Percentiles rank a stretch among this genome's conserved stretches.
Evolutionary conservation across 1,140 invertebrate species (phyloP).

Genomic region (Campoletis sonorensis): DNA sequence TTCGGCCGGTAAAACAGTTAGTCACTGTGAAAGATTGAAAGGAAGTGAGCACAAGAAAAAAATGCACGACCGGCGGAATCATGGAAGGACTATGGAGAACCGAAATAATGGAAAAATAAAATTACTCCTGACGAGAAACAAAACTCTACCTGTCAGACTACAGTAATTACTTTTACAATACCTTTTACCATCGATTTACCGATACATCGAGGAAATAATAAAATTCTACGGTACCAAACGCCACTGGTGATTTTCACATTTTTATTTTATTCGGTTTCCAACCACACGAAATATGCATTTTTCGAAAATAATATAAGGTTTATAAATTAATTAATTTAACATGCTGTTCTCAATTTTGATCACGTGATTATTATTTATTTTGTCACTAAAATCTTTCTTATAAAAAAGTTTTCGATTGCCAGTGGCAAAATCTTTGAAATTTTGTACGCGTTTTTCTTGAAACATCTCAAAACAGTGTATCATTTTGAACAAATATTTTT

Average conservation of each 20-base stretch:
- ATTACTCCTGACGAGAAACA: neutral
- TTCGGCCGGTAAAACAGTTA: constrained; percentile 54
- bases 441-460: too few relatives aligned
- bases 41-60: constrained; percentile 28
- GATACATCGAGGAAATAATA: neutral
- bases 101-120: constrained; percentile 6
- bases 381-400: too few relatives aligned
- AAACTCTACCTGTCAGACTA: neutral
- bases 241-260: too few relatives aligned
- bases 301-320: neutral
- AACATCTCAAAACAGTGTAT: too few relatives aligned
- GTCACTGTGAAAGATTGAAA: constrained; percentile 49
- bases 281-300: too few relatives aligned
- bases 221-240: neutral
- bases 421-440: too few relatives aligned
- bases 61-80: constrained; percentile 21
- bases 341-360: too few relatives aligned
- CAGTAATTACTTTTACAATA: neutral
- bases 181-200: neutral
- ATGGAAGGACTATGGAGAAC: neutral
- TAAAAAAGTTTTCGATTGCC: too few relatives aligned
- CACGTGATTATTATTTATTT: too few relatives aligned
- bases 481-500: too few relatives aligned
- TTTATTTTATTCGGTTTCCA: too few relatives aligned
- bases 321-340: too few relatives aligned